Evolutionary conservation across 2,888 invertebrate genomes (phyloP), one percentile per base, ranked within the genome.

Genomic region (Griposia aprilina): DNA sequence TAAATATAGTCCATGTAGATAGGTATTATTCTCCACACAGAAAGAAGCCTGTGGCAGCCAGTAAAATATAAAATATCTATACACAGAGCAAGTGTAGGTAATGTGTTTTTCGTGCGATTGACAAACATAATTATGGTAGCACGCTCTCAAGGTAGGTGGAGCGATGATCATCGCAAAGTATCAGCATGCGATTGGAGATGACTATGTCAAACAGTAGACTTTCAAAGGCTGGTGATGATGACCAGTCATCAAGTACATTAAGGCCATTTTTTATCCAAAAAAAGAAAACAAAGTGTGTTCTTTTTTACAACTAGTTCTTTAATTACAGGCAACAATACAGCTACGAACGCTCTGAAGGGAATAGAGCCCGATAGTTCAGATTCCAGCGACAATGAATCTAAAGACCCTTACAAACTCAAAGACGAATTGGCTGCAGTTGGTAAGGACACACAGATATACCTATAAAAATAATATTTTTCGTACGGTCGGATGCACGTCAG

Each of bases 301-400:
- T 23, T 15, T 55, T 41, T 41, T 6, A 15, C 36, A 17, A 36
- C 11, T 17, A 1, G 13, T 55, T 41, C 76, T 71, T 74, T 59
- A 11, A 65, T 91, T 93, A 48, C 86, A 97, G 97, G 94, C 11
- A 97, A 95, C 57, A 97, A 95, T 63, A 94, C 97, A 85, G 96
- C 97, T 68, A 95, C 97, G 4, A 97, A 97, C 89, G 97, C 98
- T 41, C 92, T 98, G 81, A 98, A 98, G 92, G 97, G 97, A 48
- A 94, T 97, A 60, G 96, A 96, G 69, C 94, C 94, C 20, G 97
- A 96, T 79, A 97, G 97, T 89, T 97, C 97, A 45, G 98, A 98
- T 93, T 98, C 98, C n/a, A 98, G 98, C 93, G 98, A 98, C 84
- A 98, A 98, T 82, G 98, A 98, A 90, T 94, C 96, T 48, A 97